Percentiles rank a stretch among this genome's conserved stretches.
Conservation (phyloP, 2,888 invertebrate species). For the Pemphredon lugubris region DNA sequence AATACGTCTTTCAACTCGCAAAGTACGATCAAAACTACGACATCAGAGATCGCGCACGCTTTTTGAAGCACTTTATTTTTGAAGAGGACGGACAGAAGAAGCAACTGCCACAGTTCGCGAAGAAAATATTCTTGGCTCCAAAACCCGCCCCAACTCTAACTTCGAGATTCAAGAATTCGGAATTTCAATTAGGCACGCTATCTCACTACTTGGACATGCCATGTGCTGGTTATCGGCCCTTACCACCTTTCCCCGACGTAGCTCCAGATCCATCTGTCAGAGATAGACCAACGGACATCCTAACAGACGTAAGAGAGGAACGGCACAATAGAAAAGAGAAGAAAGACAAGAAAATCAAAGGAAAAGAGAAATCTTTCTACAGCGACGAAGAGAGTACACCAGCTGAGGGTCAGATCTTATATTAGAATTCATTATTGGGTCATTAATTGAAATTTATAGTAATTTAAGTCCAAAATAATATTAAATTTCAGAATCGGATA, state of each 20-base stretch:
- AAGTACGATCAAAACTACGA: conserved; percentile 99
- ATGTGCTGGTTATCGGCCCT: conserved; percentile 93
- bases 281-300: conserved; percentile 83
- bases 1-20: conserved; percentile 96
- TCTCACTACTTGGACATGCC: conserved; percentile 95
- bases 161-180: conserved; percentile 90
- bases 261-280: conserved; percentile 89
- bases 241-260: conserved; percentile 91
- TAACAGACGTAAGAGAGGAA: conserved; percentile 72
- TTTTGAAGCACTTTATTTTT: conserved; percentile 91
- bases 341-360: conserved; percentile 77
- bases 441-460: conserved; percentile 1
- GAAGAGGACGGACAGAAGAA: conserved; percentile 82
- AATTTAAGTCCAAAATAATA: not conserved
- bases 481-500: conserved; percentile 60
- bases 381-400: conserved; percentile 81
- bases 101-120: conserved; percentile 86
- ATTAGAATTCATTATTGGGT: not conserved
- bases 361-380: conserved; percentile 84
- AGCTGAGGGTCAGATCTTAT: conserved; percentile 68
- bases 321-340: conserved; percentile 69
- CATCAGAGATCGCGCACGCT: conserved; percentile 96
- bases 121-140: conserved; percentile 92
- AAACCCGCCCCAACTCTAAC: conserved; percentile 97
- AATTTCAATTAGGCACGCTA: conserved; percentile 95